Evolutionary conservation across 2,888 invertebrate species (phyloP), one percentile per base, ranked within the genome.

Genomic region (Phytoseiulus persimilis): DNA sequence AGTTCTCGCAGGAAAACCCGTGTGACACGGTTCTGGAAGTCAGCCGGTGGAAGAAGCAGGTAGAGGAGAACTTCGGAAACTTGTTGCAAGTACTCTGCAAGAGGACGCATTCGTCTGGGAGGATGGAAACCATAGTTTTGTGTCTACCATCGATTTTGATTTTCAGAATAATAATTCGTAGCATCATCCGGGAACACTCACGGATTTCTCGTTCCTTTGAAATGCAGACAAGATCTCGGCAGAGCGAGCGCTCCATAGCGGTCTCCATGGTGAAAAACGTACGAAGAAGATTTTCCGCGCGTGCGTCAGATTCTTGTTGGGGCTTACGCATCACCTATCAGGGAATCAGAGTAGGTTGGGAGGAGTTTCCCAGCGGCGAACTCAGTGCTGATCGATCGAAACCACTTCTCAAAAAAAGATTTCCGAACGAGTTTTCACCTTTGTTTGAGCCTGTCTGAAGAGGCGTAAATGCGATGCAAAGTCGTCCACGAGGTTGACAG

Each of bases 251-350:
- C 92, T 97, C 97, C 95, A 96, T 95, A 90, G 96, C 95, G 91
- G 95, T 94, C 93, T 98, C 98, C 91, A 96, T 93, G 92, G 97
- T 96, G 93, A 98, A 98, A 93, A 98, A 98, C 92, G 95, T 94
- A 91, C 95, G 95, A 92, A 96, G 95, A 90, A 96, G 92, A 89
- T 94, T 94, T 83, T 91, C 90, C 32, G 87, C 87, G 1, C 87
- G 32, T 32, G 33, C 83, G 31, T 90, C 89, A 11, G 83, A 90
- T 90, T 32, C 90, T 89, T 89, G 90, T 90, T 3, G 90, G 92
- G 92, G 90, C 90, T 91, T 91, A 90, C 91, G 91, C 90, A 91
- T 91, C 18, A 91, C 39, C 89, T 90, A 23, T 23, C 11, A 18
- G 9, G 9, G 39, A 65, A 14, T 65, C 65, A 23, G 65, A 28